Conservation (phyloP, 2,888 invertebrate genomes). For the Synergus laeviventris region DNA sequence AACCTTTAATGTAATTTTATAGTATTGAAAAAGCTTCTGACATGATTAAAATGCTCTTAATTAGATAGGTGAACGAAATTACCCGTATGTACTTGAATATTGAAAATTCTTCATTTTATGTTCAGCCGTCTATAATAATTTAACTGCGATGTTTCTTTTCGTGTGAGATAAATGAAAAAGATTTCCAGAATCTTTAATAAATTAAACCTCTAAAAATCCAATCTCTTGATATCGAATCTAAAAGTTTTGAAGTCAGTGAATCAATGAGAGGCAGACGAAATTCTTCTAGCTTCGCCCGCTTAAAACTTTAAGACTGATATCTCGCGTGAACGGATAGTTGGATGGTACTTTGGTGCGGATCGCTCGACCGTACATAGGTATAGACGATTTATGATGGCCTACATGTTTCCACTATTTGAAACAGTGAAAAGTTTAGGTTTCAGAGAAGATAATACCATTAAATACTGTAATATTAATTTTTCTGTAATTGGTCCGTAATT, state of each 20-base stretch:
- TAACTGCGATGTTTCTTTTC: not conserved
- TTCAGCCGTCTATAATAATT: not conserved
- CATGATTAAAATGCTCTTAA: too few relatives aligned
- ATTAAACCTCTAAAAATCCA: not conserved
- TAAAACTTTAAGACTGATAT: not conserved
- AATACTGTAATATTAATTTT: not conserved
- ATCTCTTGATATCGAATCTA: not conserved
- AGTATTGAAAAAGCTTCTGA: not conserved
- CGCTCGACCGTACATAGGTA: not conserved
- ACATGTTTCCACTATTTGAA: not conserved
- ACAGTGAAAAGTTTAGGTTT: slow-evolving; percentile 3
- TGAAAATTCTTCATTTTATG: not conserved
- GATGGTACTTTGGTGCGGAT: not conserved
- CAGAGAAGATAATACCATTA: not conserved
- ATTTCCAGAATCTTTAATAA: not conserved
- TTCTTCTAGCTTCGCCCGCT: not conserved
- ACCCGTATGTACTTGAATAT: too few relatives aligned
- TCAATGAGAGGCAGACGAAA: not conserved
- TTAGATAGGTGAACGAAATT: too few relatives aligned
- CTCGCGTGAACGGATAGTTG: not conserved
- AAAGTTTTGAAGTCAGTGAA: not conserved
- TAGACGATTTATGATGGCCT: not conserved
- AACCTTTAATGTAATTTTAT: not conserved
- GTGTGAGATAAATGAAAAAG: not conserved
- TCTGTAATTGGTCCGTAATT: too few relatives aligned